These are phyloP conservation scores for Caiman crocodilus DNA, from an alignment of 2,797 vertebrate species.

Conservation along the genomic window DNA sequence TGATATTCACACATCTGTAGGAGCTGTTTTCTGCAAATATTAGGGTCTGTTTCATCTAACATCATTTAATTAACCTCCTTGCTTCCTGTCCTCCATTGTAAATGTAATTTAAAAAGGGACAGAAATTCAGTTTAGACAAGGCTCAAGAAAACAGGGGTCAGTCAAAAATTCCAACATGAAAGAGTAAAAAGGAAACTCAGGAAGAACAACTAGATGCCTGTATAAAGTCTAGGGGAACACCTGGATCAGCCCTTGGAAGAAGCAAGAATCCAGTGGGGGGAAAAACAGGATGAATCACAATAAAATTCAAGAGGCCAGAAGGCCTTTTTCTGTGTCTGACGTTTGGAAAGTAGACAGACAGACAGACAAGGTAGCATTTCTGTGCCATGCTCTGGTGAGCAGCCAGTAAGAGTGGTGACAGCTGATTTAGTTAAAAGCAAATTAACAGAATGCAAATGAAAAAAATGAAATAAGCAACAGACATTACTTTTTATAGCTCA, in stretches of 20 bases:
- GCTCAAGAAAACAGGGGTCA: neutral
- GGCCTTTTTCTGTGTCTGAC: neutral
- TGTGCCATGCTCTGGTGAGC: slow-evolving; percentile 64
- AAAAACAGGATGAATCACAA: neutral
- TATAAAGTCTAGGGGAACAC: neutral
- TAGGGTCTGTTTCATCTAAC: neutral
- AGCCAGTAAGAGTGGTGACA: slow-evolving; percentile 66
- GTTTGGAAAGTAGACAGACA: slow-evolving; percentile 12
- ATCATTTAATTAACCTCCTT: slow-evolving; percentile 29
- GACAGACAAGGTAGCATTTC: slow-evolving; percentile 52
- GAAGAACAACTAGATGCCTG: neutral
- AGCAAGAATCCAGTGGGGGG: neutral
- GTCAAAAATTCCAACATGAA: neutral
- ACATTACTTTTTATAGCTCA: slow-evolving; percentile 26
- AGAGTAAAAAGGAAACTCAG: neutral
- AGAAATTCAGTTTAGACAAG: slow-evolving; percentile 16
- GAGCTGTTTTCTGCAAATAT: neutral
- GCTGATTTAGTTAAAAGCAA: slow-evolving; percentile 65
- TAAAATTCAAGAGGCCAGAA: neutral
- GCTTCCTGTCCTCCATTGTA: neutral
- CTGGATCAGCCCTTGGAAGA: neutral
- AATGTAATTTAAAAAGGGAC: slow-evolving; percentile 12
- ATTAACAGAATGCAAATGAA: slow-evolving; percentile 52
- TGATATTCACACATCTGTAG: slow-evolving; percentile 24
- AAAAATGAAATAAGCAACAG: slow-evolving; percentile 43